These are phyloP conservation scores for Tenualosa ilisha DNA, from an alignment of 2,797 vertebrate species.

Conservation along the genomic window DNA sequence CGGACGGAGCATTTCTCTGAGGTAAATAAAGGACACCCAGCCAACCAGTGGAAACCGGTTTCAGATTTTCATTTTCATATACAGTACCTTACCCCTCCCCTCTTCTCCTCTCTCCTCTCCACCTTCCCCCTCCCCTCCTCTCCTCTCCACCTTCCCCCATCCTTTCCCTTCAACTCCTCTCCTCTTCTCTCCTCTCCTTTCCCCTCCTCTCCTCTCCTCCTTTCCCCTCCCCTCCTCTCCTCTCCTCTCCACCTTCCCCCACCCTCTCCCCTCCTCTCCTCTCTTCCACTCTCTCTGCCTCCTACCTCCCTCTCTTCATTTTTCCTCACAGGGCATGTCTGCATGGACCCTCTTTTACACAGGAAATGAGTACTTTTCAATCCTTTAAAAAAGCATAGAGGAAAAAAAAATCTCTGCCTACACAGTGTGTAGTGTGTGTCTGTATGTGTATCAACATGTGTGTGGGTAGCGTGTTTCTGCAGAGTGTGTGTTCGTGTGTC, in stretches of 20 bases:
- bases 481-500: too few species aligned
- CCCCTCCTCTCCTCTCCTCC: neutral
- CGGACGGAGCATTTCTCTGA: neutral
- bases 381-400: neutral
- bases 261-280: neutral
- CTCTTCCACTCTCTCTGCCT: neutral
- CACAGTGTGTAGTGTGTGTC: neutral
- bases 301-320: neutral
- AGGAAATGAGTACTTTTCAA: conserved; percentile 13
- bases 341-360: neutral
- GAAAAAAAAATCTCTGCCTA: neutral
- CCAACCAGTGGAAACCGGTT: neutral
- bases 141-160: neutral
- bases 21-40: neutral
- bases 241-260: too few species aligned
- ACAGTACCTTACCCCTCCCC: neutral
- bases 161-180: neutral
- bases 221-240: too few species aligned
- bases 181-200: neutral
- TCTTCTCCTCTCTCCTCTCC: neutral
- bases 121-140: neutral
- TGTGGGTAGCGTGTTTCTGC: too few species aligned
- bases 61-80: neutral
- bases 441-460: too few species aligned
- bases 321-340: neutral